A percentile compares a stretch with the other conserved stretches of the same genome.
Evolutionary conservation across 2,113 vertebrate genomes (phyloP).

Genomic region (Hemicordylus capensis): DNA sequence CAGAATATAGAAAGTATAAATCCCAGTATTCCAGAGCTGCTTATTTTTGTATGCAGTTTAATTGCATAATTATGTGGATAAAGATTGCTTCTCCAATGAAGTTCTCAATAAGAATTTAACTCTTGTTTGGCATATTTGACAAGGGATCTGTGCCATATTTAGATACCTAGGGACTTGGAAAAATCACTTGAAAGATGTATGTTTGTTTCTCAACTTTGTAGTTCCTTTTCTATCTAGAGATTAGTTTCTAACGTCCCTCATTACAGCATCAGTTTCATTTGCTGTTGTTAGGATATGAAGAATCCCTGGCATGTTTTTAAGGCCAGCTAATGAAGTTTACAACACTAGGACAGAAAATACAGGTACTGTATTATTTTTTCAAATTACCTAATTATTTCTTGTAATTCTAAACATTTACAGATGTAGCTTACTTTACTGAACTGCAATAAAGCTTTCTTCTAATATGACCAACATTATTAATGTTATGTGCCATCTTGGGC

Average conservation of each 20-base stretch:
- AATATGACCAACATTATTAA: conserved; percentile 59
- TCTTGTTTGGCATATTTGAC: conserved; percentile 44
- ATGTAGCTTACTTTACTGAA: conserved; percentile 62
- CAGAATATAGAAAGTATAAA: conserved; percentile 6
- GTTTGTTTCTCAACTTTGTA: conserved; percentile 60
- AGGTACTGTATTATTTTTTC: conserved; percentile 59
- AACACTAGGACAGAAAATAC: conserved; percentile 45
- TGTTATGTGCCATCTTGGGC: conserved; percentile 52
- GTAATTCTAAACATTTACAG: conserved; percentile 54
- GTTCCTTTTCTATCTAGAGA: conserved; percentile 53
- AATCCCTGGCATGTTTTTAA: conserved; percentile 46
- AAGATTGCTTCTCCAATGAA: conserved; percentile 40
- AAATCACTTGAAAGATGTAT: conserved; percentile 59
- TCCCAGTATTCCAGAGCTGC: conserved; percentile 17
- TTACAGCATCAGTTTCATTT: conserved; percentile 52
- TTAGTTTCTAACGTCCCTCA: conserved; percentile 41
- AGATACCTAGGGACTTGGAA: conserved; percentile 51
- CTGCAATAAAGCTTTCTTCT: conserved; percentile 69
- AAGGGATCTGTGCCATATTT: conserved; percentile 44
- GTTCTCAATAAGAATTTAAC: conserved; percentile 34
- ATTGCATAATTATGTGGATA: conserved; percentile 39
- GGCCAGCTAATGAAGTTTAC: conserved; percentile 45
- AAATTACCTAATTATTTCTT: conserved; percentile 62
- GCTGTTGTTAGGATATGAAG: conserved; percentile 42
- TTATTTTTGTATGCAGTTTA: conserved; percentile 47